Evolutionary conservation across 2,797 vertebrate genomes (phyloP).

Genomic region (Decapterus maruadsi): DNA sequence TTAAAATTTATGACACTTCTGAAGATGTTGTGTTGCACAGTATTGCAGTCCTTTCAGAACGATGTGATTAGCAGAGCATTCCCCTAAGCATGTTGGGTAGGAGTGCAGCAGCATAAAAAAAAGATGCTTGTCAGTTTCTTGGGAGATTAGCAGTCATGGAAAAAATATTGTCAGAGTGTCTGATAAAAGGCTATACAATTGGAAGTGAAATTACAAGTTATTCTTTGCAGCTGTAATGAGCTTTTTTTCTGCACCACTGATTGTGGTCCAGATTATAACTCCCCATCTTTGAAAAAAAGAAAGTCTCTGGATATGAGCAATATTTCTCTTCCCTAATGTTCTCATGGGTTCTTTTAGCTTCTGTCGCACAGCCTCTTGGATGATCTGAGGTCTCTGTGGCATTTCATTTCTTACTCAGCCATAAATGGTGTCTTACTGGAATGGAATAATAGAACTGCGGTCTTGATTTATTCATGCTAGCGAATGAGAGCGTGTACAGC

Average conservation of each 20-base stretch:
- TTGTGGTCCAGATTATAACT: slow-evolving; percentile 57
- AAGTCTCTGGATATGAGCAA: slow-evolving; percentile 40
- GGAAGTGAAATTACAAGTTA: slow-evolving; percentile 54
- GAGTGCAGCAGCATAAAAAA: slow-evolving; percentile 19
- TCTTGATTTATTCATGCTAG: slow-evolving; percentile 78
- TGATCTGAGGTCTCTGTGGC: slow-evolving; percentile 74
- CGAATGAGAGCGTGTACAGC: slow-evolving; percentile 63
- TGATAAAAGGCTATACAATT: slow-evolving; percentile 49
- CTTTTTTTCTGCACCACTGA: slow-evolving; percentile 51
- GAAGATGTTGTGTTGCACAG: slow-evolving; percentile 23
- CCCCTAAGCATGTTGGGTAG: slow-evolving; percentile 25
- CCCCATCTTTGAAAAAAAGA: slow-evolving; percentile 36
- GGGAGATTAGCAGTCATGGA: slow-evolving; percentile 36
- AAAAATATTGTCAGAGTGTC: slow-evolving; percentile 32
- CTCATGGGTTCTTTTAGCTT: slow-evolving; percentile 59
- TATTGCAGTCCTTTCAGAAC: slow-evolving; percentile 38
- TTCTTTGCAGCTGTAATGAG: slow-evolving; percentile 64
- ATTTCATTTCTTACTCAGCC: slow-evolving; percentile 75
- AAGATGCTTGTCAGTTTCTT: slow-evolving; percentile 37
- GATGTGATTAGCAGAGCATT: slow-evolving; percentile 33
- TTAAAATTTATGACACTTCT: slow-evolving; percentile 21
- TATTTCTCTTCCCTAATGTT: slow-evolving; percentile 57
- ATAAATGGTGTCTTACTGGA: slow-evolving; percentile 72
- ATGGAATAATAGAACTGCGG: slow-evolving; percentile 70
- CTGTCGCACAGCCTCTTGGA: slow-evolving; percentile 48